Evolutionary conservation across 2,113 vertebrate species (phyloP).

Genomic region (Apteryx mantelli): DNA sequence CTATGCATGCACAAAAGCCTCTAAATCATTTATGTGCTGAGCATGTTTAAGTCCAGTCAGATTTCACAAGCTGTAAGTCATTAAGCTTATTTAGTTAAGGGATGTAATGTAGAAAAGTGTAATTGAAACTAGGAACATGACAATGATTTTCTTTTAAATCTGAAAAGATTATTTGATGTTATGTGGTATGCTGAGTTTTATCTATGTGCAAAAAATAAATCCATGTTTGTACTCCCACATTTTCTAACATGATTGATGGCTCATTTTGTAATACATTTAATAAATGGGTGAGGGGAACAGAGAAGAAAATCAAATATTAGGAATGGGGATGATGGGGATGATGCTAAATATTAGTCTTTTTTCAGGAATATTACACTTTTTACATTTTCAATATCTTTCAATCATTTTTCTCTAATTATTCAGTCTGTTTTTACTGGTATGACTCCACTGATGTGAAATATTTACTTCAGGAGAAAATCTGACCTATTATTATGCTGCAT

Average conservation of each 20-base stretch:
- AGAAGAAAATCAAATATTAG: neutral
- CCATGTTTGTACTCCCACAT: neutral
- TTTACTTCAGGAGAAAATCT: neutral
- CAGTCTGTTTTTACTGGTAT: neutral
- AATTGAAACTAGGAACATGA: neutral
- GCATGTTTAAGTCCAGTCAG: too few relatives aligned
- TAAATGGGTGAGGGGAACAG: neutral
- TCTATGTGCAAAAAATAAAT: neutral
- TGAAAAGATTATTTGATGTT: neutral
- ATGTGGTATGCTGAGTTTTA: neutral
- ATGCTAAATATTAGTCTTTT: neutral
- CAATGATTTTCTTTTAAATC: neutral
- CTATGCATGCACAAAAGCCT: too few relatives aligned
- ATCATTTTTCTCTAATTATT: neutral
- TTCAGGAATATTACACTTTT: neutral
- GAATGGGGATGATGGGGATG: neutral
- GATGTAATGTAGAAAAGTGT: neutral
- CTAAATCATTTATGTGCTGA: too few relatives aligned
- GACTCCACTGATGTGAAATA: neutral
- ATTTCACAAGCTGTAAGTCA: neutral
- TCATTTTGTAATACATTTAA: neutral
- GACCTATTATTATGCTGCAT: neutral
- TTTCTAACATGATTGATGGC: neutral
- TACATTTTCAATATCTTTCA: neutral
- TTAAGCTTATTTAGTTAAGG: neutral